Percentiles rank a stretch among this genome's conserved stretches.
These are phyloP conservation scores for Geopemphigus sp. DNA, from an alignment of 1,140 invertebrate genomes.

Conservation along the genomic window DNA sequence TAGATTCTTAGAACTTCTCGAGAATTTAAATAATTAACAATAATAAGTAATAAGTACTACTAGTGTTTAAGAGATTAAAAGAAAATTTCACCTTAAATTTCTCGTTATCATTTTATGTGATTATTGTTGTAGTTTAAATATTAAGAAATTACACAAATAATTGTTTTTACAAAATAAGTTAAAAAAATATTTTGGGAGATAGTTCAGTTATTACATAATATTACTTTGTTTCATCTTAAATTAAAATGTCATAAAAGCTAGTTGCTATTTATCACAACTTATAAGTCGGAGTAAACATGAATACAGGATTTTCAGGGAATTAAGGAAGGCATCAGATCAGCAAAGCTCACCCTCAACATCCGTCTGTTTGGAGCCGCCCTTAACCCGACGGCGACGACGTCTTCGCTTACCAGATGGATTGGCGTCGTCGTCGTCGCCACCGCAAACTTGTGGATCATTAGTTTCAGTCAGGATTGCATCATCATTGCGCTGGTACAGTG, in stretches of 20 bases:
- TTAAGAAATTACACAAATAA: conserved; percentile 1
- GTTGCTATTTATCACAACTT: not conserved
- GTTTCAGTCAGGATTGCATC: conserved; percentile 54
- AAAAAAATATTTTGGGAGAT: conserved; percentile 17
- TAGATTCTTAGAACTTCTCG: not conserved
- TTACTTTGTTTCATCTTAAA: not conserved
- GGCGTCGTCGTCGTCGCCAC: conserved; percentile 54
- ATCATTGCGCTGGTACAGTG: conserved; percentile 60
- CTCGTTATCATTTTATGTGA: not conserved
- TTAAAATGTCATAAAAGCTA: not conserved
- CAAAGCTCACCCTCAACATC: conserved; percentile 60
- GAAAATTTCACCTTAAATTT: not conserved
- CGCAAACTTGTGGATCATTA: conserved; percentile 8
- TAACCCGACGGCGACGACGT: conserved; percentile 44
- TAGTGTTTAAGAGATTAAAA: not conserved
- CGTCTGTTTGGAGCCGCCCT: conserved; percentile 59
- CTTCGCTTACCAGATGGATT: conserved; percentile 58
- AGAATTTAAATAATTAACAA: not conserved
- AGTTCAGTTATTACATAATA: not conserved
- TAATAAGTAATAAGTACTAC: not conserved
- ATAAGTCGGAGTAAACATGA: not conserved
- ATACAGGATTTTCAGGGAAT: conserved; percentile 15
- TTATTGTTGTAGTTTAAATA: not conserved
- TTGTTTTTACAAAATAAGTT: conserved; percentile 4
- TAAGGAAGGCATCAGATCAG: conserved; percentile 30